phyloP scores from a whole-genome alignment of 2,797 vertebrate species.

The Petrocephalus schoutedeni region DNA sequence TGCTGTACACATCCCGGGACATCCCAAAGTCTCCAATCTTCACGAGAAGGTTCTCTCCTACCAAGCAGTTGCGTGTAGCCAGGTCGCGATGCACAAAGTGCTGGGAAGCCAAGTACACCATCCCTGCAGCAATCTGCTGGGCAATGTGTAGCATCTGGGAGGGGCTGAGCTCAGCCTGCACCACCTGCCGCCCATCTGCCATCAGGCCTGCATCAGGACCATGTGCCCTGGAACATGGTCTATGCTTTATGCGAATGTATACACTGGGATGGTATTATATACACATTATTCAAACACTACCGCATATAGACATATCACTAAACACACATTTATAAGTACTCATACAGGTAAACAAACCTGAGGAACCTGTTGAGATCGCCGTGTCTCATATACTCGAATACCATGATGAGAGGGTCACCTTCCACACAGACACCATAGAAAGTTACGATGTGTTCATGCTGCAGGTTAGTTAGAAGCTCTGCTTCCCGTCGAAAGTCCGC shows the following conservation, averaged over 20 bases:
- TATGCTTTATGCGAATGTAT: too few relatives aligned
- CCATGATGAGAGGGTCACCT: conserved; percentile 97
- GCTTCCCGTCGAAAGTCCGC: conserved; percentile 96
- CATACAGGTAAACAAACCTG: conserved; percentile 61
- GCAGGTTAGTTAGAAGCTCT: conserved; percentile 93
- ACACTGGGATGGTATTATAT: neutral
- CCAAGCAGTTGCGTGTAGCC: conserved; percentile 95
- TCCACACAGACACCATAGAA: conserved; percentile 97
- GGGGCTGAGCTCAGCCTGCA: conserved; percentile 83
- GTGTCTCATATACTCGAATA: conserved; percentile 98
- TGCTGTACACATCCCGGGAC: conserved; percentile 98
- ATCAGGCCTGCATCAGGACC: conserved; percentile 93
- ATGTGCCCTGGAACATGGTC: conserved; percentile 72
- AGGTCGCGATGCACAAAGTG: conserved; percentile 98
- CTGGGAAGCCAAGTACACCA: conserved; percentile 97
- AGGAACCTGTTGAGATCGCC: conserved; percentile 99
- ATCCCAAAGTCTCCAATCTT: conserved; percentile 99
- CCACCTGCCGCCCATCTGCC: conserved; percentile 81
- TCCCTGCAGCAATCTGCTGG: conserved; percentile 94
- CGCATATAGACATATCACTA: neutral
- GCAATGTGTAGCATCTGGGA: conserved; percentile 98
- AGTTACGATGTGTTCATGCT: conserved; percentile 94
- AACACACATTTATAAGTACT: neutral
- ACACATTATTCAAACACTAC: neutral
- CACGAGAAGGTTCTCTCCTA: conserved; percentile 92